These are phyloP conservation scores for Benthosema pterotum DNA, from an alignment of 2,797 vertebrate species.

Conservation along the genomic window DNA sequence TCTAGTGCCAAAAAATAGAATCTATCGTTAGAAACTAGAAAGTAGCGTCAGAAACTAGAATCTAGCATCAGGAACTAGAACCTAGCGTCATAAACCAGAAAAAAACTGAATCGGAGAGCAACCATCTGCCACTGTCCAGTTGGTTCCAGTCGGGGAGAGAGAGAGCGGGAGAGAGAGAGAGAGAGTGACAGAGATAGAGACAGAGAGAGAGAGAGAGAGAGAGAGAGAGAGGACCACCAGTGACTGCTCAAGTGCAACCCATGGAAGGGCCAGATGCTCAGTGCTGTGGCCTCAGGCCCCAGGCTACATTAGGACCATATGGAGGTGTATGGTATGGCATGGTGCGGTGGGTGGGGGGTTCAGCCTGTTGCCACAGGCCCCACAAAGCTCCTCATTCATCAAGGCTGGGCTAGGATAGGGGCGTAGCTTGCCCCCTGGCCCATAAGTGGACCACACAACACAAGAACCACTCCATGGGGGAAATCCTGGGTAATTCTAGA, in stretches of 20 bases:
- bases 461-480: slow-evolving; percentile 70
- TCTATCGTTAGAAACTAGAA: no score
- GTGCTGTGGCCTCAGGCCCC: slow-evolving; percentile 72
- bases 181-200: no score
- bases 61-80: no score
- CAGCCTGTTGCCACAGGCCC: slow-evolving; percentile 79
- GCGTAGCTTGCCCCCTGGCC: slow-evolving; percentile 72
- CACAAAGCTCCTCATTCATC: slow-evolving; percentile 82
- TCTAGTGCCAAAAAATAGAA: no score
- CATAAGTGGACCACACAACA: slow-evolving; percentile 80
- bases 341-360: no score
- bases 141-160: slow-evolving; percentile 48
- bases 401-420: slow-evolving; percentile 62
- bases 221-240: no score
- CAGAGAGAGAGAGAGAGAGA: no score
- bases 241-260: slow-evolving; percentile 56
- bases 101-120: slow-evolving; percentile 44
- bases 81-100: no score
- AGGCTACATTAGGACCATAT: slow-evolving; percentile 84
- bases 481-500: slow-evolving; percentile 76
- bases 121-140: slow-evolving; percentile 63
- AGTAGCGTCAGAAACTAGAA: no score
- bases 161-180: no score
- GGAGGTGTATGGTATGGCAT: slow-evolving; percentile 80
- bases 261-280: slow-evolving; percentile 81